Evolutionary conservation across 2,797 vertebrate species (phyloP).

Genomic region (Loriculus beryllinus): DNA sequence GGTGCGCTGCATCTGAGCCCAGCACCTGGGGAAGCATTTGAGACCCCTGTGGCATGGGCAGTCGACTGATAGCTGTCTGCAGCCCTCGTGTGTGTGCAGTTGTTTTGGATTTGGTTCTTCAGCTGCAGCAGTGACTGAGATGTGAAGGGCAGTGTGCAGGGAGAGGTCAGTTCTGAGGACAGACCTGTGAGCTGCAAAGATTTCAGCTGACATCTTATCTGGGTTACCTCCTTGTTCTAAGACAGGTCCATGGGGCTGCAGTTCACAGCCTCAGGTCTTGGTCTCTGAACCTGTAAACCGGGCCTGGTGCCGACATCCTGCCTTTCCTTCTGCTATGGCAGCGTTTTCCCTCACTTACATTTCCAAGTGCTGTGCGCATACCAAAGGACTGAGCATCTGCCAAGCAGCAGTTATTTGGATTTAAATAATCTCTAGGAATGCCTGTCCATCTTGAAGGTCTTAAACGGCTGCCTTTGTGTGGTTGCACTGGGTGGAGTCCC

Average conservation of each 20-base stretch:
- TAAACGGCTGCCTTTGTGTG: constrained; percentile 50
- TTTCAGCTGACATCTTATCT: neutral
- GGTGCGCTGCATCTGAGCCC: neutral
- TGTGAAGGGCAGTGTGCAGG: rapidly evolving
- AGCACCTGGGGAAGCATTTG: neutral
- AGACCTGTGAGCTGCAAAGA: neutral
- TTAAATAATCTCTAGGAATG: constrained; percentile 47
- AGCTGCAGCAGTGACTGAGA: neutral
- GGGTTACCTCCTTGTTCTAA: neutral
- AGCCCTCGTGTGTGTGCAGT: rapidly evolving
- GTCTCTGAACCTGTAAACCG: neutral
- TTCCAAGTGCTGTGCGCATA: neutral
- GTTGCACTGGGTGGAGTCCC: constrained; percentile 61
- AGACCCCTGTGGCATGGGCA: neutral
- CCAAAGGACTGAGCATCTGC: neutral
- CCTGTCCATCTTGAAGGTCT: constrained; percentile 56
- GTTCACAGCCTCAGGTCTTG: neutral
- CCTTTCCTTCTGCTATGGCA: neutral
- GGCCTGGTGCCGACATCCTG: neutral
- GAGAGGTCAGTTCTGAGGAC: neutral
- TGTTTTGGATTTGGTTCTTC: neutral
- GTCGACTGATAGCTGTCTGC: neutral
- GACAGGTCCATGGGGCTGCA: neutral
- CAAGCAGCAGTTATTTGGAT: constrained; percentile 54
- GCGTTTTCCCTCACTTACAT: neutral